Percentiles rank a stretch among this genome's conserved stretches.
phyloP scores from a whole-genome alignment of 2,888 invertebrate species.

The Malthinus seriepunctatus region DNA sequence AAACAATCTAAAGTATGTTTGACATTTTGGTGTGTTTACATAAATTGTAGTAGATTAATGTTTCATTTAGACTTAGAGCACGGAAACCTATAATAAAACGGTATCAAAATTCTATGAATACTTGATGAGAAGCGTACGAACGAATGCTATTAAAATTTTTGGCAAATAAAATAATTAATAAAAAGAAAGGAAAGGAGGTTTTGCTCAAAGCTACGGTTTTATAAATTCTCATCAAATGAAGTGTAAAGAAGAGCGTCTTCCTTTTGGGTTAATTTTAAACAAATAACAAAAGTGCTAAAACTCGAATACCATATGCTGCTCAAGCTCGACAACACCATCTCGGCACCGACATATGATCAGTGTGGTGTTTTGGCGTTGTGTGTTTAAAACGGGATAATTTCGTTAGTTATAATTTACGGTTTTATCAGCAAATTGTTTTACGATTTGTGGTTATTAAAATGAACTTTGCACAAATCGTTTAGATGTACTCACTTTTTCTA shows the following conservation, averaged over 20 bases:
- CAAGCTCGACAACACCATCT: constrained; percentile 20
- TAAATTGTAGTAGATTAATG: no score
- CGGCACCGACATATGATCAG: neutral
- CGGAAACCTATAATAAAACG: no score
- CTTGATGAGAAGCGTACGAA: neutral
- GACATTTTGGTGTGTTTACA: no score
- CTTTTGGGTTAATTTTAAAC: constrained; percentile 5
- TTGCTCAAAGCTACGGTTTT: neutral
- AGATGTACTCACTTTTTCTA: no score
- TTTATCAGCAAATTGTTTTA: constrained; percentile 12
- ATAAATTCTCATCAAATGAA: constrained; percentile 15
- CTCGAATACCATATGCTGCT: constrained; percentile 23
- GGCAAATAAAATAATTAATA: neutral
- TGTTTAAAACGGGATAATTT: constrained; percentile 4
- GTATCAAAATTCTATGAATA: no score
- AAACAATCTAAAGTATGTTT: no score
- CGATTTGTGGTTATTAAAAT: constrained; percentile 6
- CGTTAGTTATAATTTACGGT: constrained; percentile 12
- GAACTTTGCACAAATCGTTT: neutral
- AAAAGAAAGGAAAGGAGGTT: no score
- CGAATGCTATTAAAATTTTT: neutral
- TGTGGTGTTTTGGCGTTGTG: constrained; percentile 2
- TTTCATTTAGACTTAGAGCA: no score
- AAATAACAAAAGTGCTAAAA: constrained; percentile 8
- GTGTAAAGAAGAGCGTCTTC: constrained; percentile 10